Conservation (phyloP, 53 echinoderm and acorn worm genomes). For the Mesocentrotus franciscanus region DNA sequence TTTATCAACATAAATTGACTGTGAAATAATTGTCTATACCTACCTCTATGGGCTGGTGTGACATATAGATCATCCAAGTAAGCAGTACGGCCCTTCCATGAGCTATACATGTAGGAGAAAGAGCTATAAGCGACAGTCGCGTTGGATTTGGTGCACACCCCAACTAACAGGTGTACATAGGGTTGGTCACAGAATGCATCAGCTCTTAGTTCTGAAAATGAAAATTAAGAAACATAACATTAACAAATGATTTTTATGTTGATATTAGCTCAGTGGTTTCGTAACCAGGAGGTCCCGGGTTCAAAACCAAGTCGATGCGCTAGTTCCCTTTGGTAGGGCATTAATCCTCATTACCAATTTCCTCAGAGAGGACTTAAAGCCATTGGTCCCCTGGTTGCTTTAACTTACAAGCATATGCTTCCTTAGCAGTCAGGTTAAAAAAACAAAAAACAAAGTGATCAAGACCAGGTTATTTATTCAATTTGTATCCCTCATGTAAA, state of each 20-base stretch:
- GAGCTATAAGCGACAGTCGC: constrained; percentile 58
- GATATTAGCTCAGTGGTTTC: background rate
- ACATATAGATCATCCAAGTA: constrained; percentile 74
- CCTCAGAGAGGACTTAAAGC: too few relatives aligned
- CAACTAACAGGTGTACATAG: constrained; percentile 60
- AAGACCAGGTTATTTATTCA: too few relatives aligned
- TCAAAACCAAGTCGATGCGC: too few relatives aligned
- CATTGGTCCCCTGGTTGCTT: too few relatives aligned
- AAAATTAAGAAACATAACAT: background rate
- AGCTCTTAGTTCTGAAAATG: constrained; percentile 53
- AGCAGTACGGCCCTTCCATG: constrained; percentile 67
- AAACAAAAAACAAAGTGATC: too few relatives aligned
- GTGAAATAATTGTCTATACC: background rate
- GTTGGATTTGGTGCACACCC: constrained; percentile 35
- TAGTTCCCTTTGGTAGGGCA: too few relatives aligned
- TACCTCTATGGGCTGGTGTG: constrained; percentile 73
- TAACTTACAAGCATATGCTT: too few relatives aligned
- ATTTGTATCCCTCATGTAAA: too few relatives aligned
- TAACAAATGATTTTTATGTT: background rate
- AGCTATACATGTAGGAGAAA: constrained; percentile 55
- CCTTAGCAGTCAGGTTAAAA: too few relatives aligned
- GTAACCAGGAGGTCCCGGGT: too few relatives aligned
- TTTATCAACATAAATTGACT: too few relatives aligned
- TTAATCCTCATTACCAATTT: too few relatives aligned
- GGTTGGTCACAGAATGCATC: constrained; percentile 68